Evolutionary conservation across 2,797 vertebrate genomes (phyloP), one percentile per base, ranked within the genome.

Genomic region (Amazonetta brasiliensis): DNA sequence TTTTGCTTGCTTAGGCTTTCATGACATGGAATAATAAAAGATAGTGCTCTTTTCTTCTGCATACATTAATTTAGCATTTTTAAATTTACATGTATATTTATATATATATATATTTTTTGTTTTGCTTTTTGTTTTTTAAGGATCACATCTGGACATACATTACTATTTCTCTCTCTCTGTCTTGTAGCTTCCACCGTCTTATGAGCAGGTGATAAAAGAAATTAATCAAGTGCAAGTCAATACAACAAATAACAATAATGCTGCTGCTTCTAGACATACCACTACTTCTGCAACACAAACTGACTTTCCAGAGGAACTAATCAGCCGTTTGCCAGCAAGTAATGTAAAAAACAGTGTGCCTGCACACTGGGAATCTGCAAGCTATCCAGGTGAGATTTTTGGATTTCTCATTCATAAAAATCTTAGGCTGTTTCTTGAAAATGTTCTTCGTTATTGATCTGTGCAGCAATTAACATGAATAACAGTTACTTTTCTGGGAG

Each of bases 201-300:
- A 99, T 92, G 99, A 99, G 89, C 99, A 99, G 98, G 99, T 99
- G 97, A 99, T 99, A 97, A 98, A 99, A 97, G 99, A 99, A 98
- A 99, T 99, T 97, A 99, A 98, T 92, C 98, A 98, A 97, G 99
- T 98, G 60, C 98, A 98, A 94, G 97, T 97, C 43, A 95, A 97
- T 74, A 98, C 97, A 82, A 98, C 98, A 78, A 98, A 98, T 82
- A 97, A 98, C 89, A 98, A 98, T 95, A 98, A 98, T 98, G 98
- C 97, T 92, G 89, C 98, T 63, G 96, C 98, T 87, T 98, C 98
- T 78, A 98, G 98, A 71, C 96, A 90, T 81, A 99, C 98, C 78
- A 94, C 97, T 87, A 98, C 98, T 72, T 98, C 98, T 80, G 98
- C 98, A 96, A 99, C 99, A 75, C 99, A 99, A 96, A 99, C 99